A percentile compares a stretch with the other conserved stretches of the same genome.
Conservation (phyloP, 2,888 invertebrate species). For the Euspilapteryx auroguttella region DNA sequence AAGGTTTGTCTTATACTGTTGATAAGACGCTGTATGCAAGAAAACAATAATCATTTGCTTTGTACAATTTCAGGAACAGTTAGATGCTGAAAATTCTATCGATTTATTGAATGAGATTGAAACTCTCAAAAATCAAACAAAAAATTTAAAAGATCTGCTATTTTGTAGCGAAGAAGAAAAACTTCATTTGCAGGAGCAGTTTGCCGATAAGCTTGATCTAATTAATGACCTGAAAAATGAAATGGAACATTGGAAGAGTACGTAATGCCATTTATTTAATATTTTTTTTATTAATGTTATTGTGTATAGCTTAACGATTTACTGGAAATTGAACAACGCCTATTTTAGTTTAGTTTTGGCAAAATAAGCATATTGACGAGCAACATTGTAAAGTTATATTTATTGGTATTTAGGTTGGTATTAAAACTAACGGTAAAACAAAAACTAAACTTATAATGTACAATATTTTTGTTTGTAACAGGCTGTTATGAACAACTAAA, state of each 20-base stretch:
- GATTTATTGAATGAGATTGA: conserved; percentile 31
- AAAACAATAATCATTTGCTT: too few species aligned
- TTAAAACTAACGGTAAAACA: too few species aligned
- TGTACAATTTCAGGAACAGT: too few species aligned
- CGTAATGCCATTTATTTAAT: too few species aligned
- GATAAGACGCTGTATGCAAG: too few species aligned
- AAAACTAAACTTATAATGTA: conserved; percentile 2
- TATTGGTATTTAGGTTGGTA: too few species aligned
- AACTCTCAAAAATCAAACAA: conserved; percentile 29
- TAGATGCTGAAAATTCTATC: conserved; percentile 16
- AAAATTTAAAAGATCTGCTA: conserved; percentile 26
- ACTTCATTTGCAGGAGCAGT: conserved; percentile 23
- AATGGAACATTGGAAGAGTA: conserved; percentile 42
- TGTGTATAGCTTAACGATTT: too few species aligned
- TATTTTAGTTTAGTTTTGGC: too few species aligned
- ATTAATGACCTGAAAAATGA: conserved; percentile 31
- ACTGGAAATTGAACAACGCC: too few species aligned
- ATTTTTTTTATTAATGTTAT: too few species aligned
- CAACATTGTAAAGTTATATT: too few species aligned
- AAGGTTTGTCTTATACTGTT: conserved; percentile 14
- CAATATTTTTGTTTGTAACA: conserved; percentile 11
- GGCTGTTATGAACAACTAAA: conserved; percentile 27
- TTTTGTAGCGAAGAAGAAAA: conserved; percentile 36
- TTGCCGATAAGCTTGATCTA: conserved; percentile 24
- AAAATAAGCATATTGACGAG: too few species aligned